phyloP scores from a whole-genome alignment of 2,113 vertebrate species.

The Heptranchias perlo region DNA sequence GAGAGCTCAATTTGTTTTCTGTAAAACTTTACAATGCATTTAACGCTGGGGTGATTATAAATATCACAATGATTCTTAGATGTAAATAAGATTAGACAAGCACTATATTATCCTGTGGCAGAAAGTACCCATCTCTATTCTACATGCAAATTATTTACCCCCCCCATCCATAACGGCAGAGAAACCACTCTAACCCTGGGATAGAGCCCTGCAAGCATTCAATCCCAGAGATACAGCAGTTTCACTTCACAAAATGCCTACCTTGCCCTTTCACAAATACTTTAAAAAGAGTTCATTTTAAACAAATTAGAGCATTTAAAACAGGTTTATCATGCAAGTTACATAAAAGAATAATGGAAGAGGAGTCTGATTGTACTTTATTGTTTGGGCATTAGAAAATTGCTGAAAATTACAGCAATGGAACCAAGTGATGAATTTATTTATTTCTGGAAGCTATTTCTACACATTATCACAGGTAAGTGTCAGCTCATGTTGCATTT shows the following conservation, averaged over 20 bases:
- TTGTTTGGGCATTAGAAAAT: background rate
- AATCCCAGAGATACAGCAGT: too few species aligned
- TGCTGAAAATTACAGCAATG: background rate
- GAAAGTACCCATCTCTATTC: background rate
- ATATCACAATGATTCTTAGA: background rate
- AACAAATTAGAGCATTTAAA: background rate
- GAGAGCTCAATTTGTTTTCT: background rate
- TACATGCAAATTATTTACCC: background rate
- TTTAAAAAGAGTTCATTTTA: background rate
- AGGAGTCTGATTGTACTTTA: background rate
- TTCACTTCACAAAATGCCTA: background rate
- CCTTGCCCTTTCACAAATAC: background rate
- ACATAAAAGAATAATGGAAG: background rate
- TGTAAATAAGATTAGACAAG: background rate
- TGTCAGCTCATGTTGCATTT: too few species aligned
- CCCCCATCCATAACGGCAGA: too few species aligned
- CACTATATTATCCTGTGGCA: background rate
- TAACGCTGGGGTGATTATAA: background rate
- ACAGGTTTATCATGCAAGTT: background rate
- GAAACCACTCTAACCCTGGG: too few species aligned
- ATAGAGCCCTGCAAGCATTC: too few species aligned
- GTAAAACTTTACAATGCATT: background rate
- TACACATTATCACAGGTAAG: background rate
- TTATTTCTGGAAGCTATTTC: background rate
- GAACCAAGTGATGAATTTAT: background rate